Conservation (phyloP, 2,888 invertebrate species). For the Eurytoma adleriae region DNA sequence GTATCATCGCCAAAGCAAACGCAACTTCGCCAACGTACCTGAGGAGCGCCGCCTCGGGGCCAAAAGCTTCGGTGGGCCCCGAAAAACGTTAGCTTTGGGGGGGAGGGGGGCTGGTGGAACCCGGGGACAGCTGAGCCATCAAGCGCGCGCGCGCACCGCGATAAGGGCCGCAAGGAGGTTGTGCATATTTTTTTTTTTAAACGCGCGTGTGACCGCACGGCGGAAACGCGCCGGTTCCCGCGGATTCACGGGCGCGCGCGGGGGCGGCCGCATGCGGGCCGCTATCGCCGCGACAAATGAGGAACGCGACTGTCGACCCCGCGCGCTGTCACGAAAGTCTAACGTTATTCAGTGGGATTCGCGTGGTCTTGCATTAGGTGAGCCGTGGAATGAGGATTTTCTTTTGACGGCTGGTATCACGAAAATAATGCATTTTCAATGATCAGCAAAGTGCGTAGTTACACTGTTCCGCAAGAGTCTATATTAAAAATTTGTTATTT, state of each 20-base stretch:
- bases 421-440: too few relatives aligned
- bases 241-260: conserved; percentile 7
- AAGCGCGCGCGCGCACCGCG: conserved; percentile 20
- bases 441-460: too few relatives aligned
- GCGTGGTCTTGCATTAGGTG: too few relatives aligned
- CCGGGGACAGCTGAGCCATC: conserved; percentile 45
- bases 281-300: conserved; percentile 23
- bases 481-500: too few relatives aligned
- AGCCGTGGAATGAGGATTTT: too few relatives aligned
- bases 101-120: background rate
- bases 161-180: conserved; percentile 27
- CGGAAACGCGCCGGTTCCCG: conserved; percentile 29
- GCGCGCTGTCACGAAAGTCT: too few relatives aligned
- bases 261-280: conserved; percentile 18
- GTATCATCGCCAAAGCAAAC: background rate
- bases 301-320: background rate
- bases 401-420: too few relatives aligned
- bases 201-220: background rate
- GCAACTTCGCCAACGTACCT: conserved; percentile 12
- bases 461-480: too few relatives aligned
- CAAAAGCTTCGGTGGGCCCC: background rate
- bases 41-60: background rate
- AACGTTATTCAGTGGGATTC: too few relatives aligned
- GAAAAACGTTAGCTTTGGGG: too few relatives aligned
- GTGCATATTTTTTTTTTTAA: background rate